phyloP scores from a whole-genome alignment of 2,888 invertebrate genomes.

The Trichogramma dendrolimi region DNA sequence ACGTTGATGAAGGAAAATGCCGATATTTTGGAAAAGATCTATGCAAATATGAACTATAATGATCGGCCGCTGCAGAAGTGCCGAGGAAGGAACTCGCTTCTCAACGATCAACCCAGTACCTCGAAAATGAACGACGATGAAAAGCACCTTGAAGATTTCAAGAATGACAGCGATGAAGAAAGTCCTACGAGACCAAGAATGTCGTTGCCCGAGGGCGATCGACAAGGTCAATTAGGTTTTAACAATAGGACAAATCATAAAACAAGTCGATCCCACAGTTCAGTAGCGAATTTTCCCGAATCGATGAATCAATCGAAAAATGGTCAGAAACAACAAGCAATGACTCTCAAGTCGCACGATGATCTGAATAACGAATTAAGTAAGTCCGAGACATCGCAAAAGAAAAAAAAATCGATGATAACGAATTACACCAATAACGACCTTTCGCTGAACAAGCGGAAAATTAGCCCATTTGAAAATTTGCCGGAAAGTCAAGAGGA shows the following conservation, averaged over 20 bases:
- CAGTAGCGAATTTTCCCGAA: background rate
- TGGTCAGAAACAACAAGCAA: background rate
- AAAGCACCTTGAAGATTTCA: no score
- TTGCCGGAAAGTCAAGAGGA: no score
- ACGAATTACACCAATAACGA: slow-evolving; percentile 7
- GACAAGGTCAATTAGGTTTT: no score
- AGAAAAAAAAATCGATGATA: slow-evolving; percentile 24
- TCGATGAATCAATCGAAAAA: background rate
- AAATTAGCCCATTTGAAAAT: no score
- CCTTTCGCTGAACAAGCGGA: no score
- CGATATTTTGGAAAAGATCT: slow-evolving; percentile 10
- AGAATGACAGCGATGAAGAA: background rate
- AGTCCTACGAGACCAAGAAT: background rate
- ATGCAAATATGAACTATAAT: background rate
- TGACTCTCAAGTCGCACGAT: slow-evolving; percentile 33
- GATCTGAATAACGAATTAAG: slow-evolving; percentile 32
- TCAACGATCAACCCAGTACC: no score
- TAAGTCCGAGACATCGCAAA: slow-evolving; percentile 28
- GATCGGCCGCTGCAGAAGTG: background rate
- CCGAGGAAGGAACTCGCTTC: no score
- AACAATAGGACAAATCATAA: no score
- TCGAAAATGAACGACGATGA: no score
- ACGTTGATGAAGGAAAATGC: slow-evolving; percentile 9
- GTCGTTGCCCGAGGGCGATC: no score
- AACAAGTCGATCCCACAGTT: no score